These are phyloP conservation scores for Patella vulgata DNA, from an alignment of 1,140 invertebrate species.

Conservation along the genomic window DNA sequence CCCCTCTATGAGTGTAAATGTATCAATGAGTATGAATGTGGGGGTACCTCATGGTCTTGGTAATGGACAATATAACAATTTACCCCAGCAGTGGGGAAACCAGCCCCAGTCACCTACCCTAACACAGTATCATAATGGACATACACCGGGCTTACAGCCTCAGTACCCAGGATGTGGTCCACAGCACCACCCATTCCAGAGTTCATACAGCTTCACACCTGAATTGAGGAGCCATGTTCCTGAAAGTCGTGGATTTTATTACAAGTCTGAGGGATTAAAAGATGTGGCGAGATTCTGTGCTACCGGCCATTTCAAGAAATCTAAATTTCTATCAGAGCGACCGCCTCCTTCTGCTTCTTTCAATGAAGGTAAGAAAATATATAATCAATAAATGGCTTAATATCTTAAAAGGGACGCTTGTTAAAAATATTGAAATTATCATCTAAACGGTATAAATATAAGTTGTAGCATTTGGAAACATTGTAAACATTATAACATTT, in stretches of 20 bases:
- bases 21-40: constrained; percentile 98
- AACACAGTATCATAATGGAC: constrained; percentile 27
- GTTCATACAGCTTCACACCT: too few relatives aligned
- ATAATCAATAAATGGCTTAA: not conserved
- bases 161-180: too few relatives aligned
- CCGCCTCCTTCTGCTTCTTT: constrained; percentile 63
- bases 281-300: constrained; percentile 39
- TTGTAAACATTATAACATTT: too few relatives aligned
- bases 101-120: constrained; percentile 37
- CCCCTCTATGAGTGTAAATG: constrained; percentile 93
- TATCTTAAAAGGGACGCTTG: not conserved
- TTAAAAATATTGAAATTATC: too few relatives aligned
- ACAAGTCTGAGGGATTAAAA: constrained; percentile 44
- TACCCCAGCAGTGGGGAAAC: constrained; percentile 42
- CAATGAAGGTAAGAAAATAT: not conserved
- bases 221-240: too few relatives aligned
- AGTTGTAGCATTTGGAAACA: too few relatives aligned
- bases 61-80: constrained; percentile 39
- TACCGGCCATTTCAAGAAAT: constrained; percentile 40
- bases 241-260: constrained; percentile 19
- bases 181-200: too few relatives aligned
- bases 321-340: constrained; percentile 44
- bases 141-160: not conserved
- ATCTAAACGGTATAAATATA: too few relatives aligned
- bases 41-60: constrained; percentile 71